A percentile compares a stretch with the other conserved stretches of the same genome.
phyloP scores from a whole-genome alignment of 2,888 invertebrate species.

The Agrilus biguttatus region DNA sequence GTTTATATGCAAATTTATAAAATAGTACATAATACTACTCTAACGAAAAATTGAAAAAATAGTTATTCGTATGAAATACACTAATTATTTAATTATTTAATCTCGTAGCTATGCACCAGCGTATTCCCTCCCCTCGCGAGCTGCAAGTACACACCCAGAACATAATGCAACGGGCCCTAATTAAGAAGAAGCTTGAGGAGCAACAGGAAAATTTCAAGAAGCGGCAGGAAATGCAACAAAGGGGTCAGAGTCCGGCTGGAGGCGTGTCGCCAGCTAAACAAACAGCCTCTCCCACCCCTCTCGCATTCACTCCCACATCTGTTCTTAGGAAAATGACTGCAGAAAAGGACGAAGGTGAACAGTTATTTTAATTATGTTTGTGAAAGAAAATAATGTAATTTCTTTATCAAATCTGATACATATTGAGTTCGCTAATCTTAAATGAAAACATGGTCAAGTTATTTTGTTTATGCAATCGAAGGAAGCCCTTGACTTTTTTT shows the following conservation, averaged over 20 bases:
- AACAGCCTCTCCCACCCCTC: slow-evolving; percentile 48
- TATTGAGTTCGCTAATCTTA: too few relatives aligned
- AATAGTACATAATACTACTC: too few relatives aligned
- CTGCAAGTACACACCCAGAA: slow-evolving; percentile 72
- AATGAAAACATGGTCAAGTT: too few relatives aligned
- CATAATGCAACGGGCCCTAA: slow-evolving; percentile 73
- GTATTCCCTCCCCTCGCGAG: slow-evolving; percentile 73
- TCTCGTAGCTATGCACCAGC: slow-evolving; percentile 45
- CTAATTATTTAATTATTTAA: neutral
- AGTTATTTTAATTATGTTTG: too few relatives aligned
- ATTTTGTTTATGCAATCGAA: too few relatives aligned
- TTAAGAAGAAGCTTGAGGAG: slow-evolving; percentile 80
- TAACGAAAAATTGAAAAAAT: too few relatives aligned
- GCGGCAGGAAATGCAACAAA: slow-evolving; percentile 45
- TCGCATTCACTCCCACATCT: slow-evolving; percentile 87
- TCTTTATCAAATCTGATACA: too few relatives aligned
- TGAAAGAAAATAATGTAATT: slow-evolving; percentile 3
- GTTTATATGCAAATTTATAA: too few relatives aligned
- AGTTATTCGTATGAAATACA: too few relatives aligned
- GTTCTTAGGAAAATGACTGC: slow-evolving; percentile 91
- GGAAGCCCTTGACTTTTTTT: too few relatives aligned
- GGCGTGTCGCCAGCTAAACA: slow-evolving; percentile 32
- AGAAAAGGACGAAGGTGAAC: slow-evolving; percentile 57
- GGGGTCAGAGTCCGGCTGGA: slow-evolving; percentile 13
- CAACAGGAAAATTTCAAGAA: slow-evolving; percentile 74